phyloP scores from a whole-genome alignment of 2,888 invertebrate species.

The Athalia cordata region DNA sequence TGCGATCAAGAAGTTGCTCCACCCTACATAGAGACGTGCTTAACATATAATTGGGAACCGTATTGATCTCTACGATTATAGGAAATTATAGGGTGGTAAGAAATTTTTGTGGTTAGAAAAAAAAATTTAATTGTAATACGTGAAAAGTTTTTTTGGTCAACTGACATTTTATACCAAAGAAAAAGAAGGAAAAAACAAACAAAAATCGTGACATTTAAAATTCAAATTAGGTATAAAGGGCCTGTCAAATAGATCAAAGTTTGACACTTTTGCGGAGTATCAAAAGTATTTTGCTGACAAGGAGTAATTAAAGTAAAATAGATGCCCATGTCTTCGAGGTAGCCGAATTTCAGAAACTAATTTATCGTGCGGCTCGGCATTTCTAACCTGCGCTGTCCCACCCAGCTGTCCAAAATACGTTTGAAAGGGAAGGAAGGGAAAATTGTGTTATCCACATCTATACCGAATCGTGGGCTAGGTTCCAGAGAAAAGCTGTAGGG shows the following conservation, averaged over 20 bases:
- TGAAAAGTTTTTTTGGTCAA: neutral
- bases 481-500: neutral
- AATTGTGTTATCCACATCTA: conserved; percentile 10
- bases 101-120: no score
- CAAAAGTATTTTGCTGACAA: neutral
- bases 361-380: conserved; percentile 5
- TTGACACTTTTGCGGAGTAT: conserved; percentile 20
- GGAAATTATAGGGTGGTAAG: neutral
- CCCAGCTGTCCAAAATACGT: conserved; percentile 25
- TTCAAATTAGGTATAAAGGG: neutral
- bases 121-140: no score
- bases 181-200: no score
- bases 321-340: neutral
- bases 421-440: neutral
- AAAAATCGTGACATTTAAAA: neutral
- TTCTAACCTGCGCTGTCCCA: neutral
- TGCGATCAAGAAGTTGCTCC: no score
- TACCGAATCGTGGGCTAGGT: conserved; percentile 1
- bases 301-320: conserved; percentile 1
- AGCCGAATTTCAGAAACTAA: conserved; percentile 22
- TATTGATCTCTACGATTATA: neutral
- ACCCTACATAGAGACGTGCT: no score
- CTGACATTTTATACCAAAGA: neutral
- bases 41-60: no score
- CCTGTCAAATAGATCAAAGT: neutral